These are phyloP conservation scores for Nematopogon swammerdamellus DNA, from an alignment of 2,888 invertebrate species.

Conservation along the genomic window DNA sequence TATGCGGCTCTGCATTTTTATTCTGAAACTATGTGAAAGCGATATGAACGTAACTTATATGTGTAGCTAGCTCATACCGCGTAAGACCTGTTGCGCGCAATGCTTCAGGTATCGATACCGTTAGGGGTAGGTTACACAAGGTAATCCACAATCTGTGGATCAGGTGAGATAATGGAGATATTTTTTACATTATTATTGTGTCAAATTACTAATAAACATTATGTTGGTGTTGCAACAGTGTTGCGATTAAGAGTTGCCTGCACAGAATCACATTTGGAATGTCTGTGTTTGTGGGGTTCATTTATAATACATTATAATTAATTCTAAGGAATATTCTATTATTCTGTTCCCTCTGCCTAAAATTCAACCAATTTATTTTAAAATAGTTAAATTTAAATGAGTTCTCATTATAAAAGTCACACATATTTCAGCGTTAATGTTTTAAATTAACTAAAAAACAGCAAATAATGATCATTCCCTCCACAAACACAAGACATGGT, in stretches of 20 bases:
- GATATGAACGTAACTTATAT: conserved; percentile 29
- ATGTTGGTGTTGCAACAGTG: not conserved
- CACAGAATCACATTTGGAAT: not conserved
- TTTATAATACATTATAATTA: too few relatives aligned
- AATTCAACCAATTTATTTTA: too few relatives aligned
- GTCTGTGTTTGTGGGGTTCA: not conserved
- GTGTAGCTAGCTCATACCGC: conserved; percentile 52
- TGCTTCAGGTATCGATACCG: conserved; percentile 54
- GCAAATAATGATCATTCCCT: too few relatives aligned
- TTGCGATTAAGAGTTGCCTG: not conserved
- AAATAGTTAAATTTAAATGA: too few relatives aligned
- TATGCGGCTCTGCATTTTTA: conserved; percentile 44
- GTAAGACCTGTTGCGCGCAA: conserved; percentile 57
- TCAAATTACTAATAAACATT: not conserved
- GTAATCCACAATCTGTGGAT: conserved; percentile 44
- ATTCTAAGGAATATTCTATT: too few relatives aligned
- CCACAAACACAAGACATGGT: not conserved
- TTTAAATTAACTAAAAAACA: too few relatives aligned
- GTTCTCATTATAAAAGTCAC: too few relatives aligned
- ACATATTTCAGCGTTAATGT: too few relatives aligned
- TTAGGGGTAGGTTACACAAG: conserved; percentile 46
- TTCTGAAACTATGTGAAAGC: conserved; percentile 40
- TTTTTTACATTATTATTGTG: conserved; percentile 43
- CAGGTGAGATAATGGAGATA: conserved; percentile 50
- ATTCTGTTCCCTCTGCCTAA: too few relatives aligned